A percentile compares a stretch with the other conserved stretches of the same genome.
These are phyloP conservation scores for Drosophila conformis DNA, from an alignment of 2,888 invertebrate genomes.

Conservation along the genomic window DNA sequence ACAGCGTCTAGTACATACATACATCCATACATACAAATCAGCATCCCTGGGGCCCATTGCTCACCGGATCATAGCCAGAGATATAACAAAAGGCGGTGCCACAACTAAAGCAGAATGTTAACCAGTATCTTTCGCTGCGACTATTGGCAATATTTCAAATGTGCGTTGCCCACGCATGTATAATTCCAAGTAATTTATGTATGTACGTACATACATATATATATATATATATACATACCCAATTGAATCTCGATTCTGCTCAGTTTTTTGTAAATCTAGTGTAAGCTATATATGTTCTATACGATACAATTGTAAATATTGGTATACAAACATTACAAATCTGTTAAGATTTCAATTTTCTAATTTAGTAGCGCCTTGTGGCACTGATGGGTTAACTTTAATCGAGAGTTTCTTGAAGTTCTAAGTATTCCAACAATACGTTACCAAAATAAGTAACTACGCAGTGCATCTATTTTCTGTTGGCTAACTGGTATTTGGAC, in stretches of 20 bases:
- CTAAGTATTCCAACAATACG: not conserved
- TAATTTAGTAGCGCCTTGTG: not conserved
- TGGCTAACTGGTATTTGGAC: not conserved
- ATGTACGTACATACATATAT: not conserved
- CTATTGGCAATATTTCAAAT: constrained; percentile 40
- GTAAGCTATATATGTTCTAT: not conserved
- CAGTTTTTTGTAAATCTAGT: not conserved
- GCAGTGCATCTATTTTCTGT: not conserved
- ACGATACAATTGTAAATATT: not conserved
- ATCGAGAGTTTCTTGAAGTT: not conserved
- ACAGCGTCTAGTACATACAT: constrained; percentile 19
- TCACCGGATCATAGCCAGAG: not conserved
- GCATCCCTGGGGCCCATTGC: constrained; percentile 5
- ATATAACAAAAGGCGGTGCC: constrained; percentile 10
- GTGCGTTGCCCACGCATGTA: constrained; percentile 41
- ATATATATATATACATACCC: not conserved
- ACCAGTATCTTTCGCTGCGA: not conserved
- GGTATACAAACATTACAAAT: not conserved
- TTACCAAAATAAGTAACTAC: not conserved
- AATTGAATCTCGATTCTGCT: not conserved
- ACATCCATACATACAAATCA: not conserved
- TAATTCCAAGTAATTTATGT: not conserved
- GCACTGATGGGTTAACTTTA: not conserved
- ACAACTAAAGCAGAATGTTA: constrained; percentile 7
- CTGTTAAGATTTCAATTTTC: not conserved